A percentile compares a stretch with the other conserved stretches of the same genome.
Evolutionary conservation across 1,140 invertebrate species (phyloP).

Genomic region (Micrasema longulum): DNA sequence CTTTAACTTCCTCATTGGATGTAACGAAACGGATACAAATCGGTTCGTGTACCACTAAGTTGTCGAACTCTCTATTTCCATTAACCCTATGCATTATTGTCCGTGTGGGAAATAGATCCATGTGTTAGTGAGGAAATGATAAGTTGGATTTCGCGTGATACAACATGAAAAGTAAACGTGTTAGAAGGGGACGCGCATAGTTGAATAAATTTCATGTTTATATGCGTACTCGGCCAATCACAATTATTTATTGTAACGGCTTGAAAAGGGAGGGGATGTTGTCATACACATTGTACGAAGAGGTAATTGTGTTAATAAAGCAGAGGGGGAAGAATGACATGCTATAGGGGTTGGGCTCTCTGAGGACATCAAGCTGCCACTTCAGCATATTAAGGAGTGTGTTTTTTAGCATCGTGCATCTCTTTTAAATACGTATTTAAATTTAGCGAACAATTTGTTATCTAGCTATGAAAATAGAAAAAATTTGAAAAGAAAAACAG

Average conservation of each 20-base stretch:
- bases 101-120: conserved; percentile 14
- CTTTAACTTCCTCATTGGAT: too few species aligned
- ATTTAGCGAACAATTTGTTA: too few species aligned
- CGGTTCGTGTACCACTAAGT: not conserved
- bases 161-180: conserved; percentile 11
- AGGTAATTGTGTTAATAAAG: conserved; percentile 24
- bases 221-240: conserved; percentile 49
- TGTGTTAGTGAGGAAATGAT: conserved; percentile 48
- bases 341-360: not conserved
- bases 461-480: too few species aligned
- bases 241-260: conserved; percentile 41
- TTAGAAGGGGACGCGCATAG: conserved; percentile 47
- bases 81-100: conserved; percentile 31
- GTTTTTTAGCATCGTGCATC: too few species aligned
- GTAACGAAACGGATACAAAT: too few species aligned
- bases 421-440: too few species aligned
- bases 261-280: conserved; percentile 18
- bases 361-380: too few species aligned
- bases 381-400: too few species aligned
- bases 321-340: not conserved
- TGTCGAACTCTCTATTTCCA: not conserved
- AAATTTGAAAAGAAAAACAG: too few species aligned
- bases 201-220: conserved; percentile 34
- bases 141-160: conserved; percentile 52
- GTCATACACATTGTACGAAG: conserved; percentile 13